These are phyloP conservation scores for Hycleus phaleratus DNA, from an alignment of 1,140 invertebrate species.

Conservation along the genomic window DNA sequence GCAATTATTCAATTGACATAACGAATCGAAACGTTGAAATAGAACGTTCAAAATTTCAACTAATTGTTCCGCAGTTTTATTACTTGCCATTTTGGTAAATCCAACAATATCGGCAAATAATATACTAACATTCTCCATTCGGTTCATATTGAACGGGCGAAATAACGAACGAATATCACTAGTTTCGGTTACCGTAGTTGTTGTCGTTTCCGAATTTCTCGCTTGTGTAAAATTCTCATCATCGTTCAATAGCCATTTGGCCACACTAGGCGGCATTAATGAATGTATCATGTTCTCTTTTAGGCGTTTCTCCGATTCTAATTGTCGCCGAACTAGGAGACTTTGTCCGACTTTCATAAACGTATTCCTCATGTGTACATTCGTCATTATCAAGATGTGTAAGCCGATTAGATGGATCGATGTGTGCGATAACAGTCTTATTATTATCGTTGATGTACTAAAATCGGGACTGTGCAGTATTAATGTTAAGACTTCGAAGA, in stretches of 20 bases:
- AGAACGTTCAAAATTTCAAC: constrained; percentile 89
- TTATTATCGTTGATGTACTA: constrained; percentile 7
- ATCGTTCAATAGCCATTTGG: constrained; percentile 67
- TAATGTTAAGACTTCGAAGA: constrained; percentile 63
- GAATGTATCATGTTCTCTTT: constrained; percentile 98
- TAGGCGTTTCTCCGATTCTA: constrained; percentile 87
- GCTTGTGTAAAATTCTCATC: constrained; percentile 37
- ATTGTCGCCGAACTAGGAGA: constrained; percentile 71
- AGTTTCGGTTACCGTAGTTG: constrained; percentile 17
- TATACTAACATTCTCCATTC: constrained; percentile 94
- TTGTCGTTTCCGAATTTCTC: constrained; percentile 46
- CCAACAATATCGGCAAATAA: constrained; percentile 98
- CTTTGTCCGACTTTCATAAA: constrained; percentile 97
- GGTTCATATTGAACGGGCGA: constrained; percentile 90
- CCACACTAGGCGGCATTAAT: constrained; percentile 90
- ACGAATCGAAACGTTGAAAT: constrained; percentile 89
- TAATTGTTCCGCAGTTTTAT: constrained; percentile 83
- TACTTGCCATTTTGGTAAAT: constrained; percentile 95
- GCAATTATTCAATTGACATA: constrained; percentile 76
- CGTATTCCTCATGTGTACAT: constrained; percentile 84
- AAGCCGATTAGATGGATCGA: constrained; percentile 88
- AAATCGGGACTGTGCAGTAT: constrained; percentile 9
- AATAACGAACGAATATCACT: constrained; percentile 74
- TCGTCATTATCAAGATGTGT: constrained; percentile 88
- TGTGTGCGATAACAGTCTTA: constrained; percentile 63